A percentile compares a stretch with the other conserved stretches of the same genome.
phyloP scores from a whole-genome alignment of 2,888 invertebrate genomes.

The Hydraecia micacea region DNA sequence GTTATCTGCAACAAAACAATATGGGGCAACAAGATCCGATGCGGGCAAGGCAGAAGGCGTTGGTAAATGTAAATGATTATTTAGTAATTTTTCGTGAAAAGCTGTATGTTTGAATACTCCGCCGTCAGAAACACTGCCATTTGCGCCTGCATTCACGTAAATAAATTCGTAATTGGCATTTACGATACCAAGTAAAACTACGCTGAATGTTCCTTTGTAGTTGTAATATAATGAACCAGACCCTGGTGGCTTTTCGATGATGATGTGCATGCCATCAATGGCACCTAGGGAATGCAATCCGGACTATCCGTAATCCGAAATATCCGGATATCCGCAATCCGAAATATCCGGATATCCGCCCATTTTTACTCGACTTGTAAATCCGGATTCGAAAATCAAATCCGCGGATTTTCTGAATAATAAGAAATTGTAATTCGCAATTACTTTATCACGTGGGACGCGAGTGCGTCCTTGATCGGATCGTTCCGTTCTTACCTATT shows the following conservation, averaged over 20 bases:
- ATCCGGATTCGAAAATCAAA: too few relatives aligned
- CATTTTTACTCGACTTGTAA: too few relatives aligned
- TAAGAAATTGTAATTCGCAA: too few relatives aligned
- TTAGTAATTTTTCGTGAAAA: background rate
- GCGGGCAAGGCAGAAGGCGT: background rate
- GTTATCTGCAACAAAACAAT: background rate
- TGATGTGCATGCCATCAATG: background rate
- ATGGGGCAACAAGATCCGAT: background rate
- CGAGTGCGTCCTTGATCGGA: too few relatives aligned
- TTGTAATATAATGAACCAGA: conserved; percentile 1
- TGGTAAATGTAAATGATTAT: conserved; percentile 4
- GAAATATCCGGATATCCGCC: too few relatives aligned
- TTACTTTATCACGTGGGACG: too few relatives aligned
- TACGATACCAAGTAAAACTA: conserved; percentile 1
- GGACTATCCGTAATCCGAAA: too few relatives aligned
- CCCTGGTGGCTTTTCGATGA: background rate
- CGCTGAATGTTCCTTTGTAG: background rate
- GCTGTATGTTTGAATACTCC: background rate
- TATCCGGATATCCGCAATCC: too few relatives aligned
- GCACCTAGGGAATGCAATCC: too few relatives aligned
- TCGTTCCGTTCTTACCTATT: too few relatives aligned
- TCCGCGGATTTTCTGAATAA: too few relatives aligned
- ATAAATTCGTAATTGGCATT: conserved; percentile 14
- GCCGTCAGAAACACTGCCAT: background rate
- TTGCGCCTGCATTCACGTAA: background rate